These are phyloP conservation scores for Hydra vulgaris DNA, from an alignment of 30 jellyfish, hydroid and myxozoan species.

Conservation along the genomic window DNA sequence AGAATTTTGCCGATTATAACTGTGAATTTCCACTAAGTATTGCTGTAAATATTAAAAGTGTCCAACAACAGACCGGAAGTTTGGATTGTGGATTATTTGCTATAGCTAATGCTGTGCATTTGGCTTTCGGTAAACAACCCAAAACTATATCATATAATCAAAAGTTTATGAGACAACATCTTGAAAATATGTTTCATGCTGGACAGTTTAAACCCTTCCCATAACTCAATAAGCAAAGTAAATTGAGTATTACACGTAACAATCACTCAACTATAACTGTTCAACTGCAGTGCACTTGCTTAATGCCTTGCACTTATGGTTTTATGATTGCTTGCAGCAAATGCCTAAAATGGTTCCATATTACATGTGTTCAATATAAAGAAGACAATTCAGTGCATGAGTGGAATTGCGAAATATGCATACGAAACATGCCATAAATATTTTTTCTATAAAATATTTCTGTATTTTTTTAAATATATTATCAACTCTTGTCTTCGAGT, in stretches of 20 bases:
- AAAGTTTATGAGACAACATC: neutral
- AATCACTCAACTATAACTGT: slow-evolving; percentile 2
- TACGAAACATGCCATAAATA: neutral
- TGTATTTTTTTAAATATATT: neutral
- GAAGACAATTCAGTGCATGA: slow-evolving; percentile 7
- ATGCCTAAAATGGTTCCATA: slow-evolving; percentile 29
- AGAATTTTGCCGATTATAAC: neutral
- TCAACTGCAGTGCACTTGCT: slow-evolving; percentile 7
- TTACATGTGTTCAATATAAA: slow-evolving; percentile 17
- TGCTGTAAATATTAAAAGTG: neutral
- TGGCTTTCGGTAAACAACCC: neutral
- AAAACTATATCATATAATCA: neutral
- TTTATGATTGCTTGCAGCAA: slow-evolving; percentile 33
- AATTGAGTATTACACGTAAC: neutral
- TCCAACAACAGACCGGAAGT: slow-evolving; percentile 12
- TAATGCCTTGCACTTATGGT: slow-evolving; percentile 15
- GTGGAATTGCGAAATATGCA: neutral
- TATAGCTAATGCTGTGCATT: slow-evolving; percentile 1
- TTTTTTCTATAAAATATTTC: neutral
- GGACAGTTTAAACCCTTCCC: slow-evolving; percentile 5
- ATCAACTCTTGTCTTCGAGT: neutral
- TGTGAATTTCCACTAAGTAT: neutral
- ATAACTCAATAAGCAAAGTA: neutral
- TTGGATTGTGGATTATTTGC: slow-evolving; percentile 21
- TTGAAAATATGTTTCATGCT: neutral